A percentile compares a stretch with the other conserved stretches of the same genome.
phyloP scores from a whole-genome alignment of 2,888 invertebrate species.

The Nemotelus pantherinus region DNA sequence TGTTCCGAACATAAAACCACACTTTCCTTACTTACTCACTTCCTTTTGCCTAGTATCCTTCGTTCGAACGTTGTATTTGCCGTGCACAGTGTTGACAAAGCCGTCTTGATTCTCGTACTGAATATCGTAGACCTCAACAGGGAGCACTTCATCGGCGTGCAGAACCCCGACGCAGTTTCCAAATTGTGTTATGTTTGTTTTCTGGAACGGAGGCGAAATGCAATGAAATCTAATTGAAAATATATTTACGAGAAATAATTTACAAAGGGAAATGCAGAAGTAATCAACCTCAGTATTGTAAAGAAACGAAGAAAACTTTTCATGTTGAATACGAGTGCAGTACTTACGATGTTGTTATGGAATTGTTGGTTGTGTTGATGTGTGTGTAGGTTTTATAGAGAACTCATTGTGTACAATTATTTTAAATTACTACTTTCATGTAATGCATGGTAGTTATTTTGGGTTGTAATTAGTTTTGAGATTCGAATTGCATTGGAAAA shows the following conservation, averaged over 20 bases:
- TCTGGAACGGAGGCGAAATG: conserved; percentile 45
- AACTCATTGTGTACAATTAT: conserved; percentile 5
- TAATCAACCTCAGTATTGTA: conserved; percentile 2
- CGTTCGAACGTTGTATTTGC: conserved; percentile 48
- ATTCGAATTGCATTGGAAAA: too few species aligned
- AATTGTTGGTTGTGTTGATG: background rate
- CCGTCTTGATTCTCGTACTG: conserved; percentile 48
- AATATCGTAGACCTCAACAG: conserved; percentile 48
- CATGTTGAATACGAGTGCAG: conserved; percentile 17
- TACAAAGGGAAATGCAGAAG: conserved; percentile 27
- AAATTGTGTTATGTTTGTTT: conserved; percentile 52
- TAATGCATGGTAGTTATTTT: background rate
- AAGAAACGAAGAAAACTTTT: background rate
- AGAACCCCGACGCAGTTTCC: conserved; percentile 49
- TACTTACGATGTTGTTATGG: background rate
- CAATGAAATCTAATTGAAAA: conserved; percentile 21
- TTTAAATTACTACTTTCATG: conserved; percentile 11
- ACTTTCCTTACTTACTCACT: conserved; percentile 19
- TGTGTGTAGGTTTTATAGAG: background rate
- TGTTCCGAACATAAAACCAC: too few species aligned
- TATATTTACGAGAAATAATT: conserved; percentile 8
- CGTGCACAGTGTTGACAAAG: conserved; percentile 50
- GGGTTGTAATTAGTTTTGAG: too few species aligned
- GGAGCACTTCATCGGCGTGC: conserved; percentile 35
- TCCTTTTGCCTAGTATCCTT: conserved; percentile 49